A percentile compares a stretch with the other conserved stretches of the same genome.
phyloP scores from a whole-genome alignment of 2,113 vertebrate species.

The Condylura cristata region DNA sequence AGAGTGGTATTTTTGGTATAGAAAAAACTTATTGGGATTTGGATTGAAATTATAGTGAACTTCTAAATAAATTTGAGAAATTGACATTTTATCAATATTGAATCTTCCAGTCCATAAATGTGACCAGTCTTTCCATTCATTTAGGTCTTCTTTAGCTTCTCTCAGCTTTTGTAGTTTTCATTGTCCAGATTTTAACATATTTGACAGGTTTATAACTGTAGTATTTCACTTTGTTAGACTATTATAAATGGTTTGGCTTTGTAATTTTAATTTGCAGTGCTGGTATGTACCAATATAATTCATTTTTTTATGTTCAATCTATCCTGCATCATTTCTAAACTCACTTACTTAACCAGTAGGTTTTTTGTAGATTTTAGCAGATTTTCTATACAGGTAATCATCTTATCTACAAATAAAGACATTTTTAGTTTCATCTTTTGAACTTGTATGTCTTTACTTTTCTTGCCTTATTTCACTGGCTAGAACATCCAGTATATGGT shows the following conservation, averaged over 20 bases:
- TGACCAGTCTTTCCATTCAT: neutral
- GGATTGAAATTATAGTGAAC: neutral
- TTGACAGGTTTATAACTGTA: neutral
- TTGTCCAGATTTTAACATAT: neutral
- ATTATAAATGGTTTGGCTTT: neutral
- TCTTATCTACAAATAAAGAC: too few relatives aligned
- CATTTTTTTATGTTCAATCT: neutral
- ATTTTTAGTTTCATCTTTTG: too few relatives aligned
- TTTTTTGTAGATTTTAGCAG: too few relatives aligned
- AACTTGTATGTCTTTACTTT: too few relatives aligned
- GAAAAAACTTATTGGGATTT: neutral
- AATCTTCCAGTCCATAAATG: neutral
- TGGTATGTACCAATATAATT: neutral
- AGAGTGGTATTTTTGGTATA: neutral
- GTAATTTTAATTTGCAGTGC: neutral
- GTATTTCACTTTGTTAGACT: neutral
- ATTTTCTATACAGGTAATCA: too few relatives aligned
- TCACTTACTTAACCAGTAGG: too few relatives aligned
- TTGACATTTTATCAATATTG: neutral
- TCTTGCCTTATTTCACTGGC: neutral
- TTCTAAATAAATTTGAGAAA: neutral
- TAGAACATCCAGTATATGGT: neutral
- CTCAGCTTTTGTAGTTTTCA: neutral
- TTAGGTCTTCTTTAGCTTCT: neutral
- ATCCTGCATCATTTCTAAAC: neutral